Evolutionary conservation across 2,888 invertebrate genomes (phyloP).

Genomic region (Synergus umbraculus): DNA sequence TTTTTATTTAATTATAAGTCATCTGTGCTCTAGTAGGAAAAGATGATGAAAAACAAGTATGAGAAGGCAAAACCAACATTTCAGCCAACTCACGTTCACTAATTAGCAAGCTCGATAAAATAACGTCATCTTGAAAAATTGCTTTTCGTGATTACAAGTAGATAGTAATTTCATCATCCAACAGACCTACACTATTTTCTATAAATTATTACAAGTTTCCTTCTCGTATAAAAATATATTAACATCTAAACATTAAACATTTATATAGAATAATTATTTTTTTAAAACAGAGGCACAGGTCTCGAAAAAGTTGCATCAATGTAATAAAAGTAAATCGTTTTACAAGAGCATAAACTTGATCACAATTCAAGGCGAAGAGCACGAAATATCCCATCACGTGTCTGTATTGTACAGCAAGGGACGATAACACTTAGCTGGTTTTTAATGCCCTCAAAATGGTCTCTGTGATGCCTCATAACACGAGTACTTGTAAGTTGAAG

Average conservation of each 20-base stretch:
- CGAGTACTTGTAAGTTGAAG: not conserved
- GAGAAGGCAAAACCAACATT: conserved; percentile 16
- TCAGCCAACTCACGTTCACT: conserved; percentile 24
- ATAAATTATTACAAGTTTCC: too few relatives aligned
- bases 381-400: not conserved
- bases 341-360: not conserved
- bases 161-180: conserved; percentile 6
- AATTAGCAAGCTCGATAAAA: conserved; percentile 10
- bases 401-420: not conserved
- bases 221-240: not conserved
- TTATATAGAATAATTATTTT: too few relatives aligned
- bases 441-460: not conserved
- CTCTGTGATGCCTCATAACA: not conserved
- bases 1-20: not conserved
- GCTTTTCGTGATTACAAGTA: conserved; percentile 7
- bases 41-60: not conserved
- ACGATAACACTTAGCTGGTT: not conserved
- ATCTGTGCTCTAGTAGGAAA: not conserved
- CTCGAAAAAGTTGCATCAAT: not conserved
- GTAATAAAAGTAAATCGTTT: not conserved
- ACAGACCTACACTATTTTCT: too few relatives aligned
- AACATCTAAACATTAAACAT: too few relatives aligned
- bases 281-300: too few relatives aligned
- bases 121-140: conserved; percentile 29
- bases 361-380: not conserved